Percentiles rank a stretch among this genome's conserved stretches.
Evolutionary conservation across 2,113 vertebrate genomes (phyloP).

Genomic region (Pelvicachromis taeniatus): DNA sequence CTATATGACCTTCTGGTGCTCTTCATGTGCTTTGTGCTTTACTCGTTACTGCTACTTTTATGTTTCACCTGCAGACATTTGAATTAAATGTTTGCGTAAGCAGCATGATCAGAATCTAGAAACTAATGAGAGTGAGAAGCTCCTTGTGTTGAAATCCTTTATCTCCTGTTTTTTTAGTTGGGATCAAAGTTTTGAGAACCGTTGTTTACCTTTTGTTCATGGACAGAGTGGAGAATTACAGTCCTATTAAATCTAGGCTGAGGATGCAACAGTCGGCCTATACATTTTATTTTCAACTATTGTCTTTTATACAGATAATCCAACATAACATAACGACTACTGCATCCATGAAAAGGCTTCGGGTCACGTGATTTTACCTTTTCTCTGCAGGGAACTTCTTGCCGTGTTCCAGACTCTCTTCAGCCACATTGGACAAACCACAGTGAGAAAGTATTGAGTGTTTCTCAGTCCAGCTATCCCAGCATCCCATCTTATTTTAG

Average conservation of each 20-base stretch:
- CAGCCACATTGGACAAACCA: neutral
- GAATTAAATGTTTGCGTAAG: neutral
- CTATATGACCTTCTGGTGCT: accelerated
- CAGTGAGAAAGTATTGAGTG: accelerated
- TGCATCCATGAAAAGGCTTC: neutral
- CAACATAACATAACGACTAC: too few species aligned
- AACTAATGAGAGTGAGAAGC: accelerated
- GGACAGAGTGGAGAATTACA: neutral
- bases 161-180: neutral
- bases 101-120: neutral
- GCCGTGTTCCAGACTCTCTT: neutral
- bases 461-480: accelerated
- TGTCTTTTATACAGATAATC: neutral
- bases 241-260: neutral
- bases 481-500: neutral
- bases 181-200: neutral
- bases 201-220: neutral
- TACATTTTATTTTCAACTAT: neutral
- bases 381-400: neutral
- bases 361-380: accelerated
- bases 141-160: neutral
- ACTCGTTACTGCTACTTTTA: neutral
- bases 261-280: neutral
- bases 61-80: neutral
- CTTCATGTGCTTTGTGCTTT: neutral